These are phyloP conservation scores for Tyrophagus putrescentiae DNA, from an alignment of 1,140 invertebrate species.

Conservation along the genomic window DNA sequence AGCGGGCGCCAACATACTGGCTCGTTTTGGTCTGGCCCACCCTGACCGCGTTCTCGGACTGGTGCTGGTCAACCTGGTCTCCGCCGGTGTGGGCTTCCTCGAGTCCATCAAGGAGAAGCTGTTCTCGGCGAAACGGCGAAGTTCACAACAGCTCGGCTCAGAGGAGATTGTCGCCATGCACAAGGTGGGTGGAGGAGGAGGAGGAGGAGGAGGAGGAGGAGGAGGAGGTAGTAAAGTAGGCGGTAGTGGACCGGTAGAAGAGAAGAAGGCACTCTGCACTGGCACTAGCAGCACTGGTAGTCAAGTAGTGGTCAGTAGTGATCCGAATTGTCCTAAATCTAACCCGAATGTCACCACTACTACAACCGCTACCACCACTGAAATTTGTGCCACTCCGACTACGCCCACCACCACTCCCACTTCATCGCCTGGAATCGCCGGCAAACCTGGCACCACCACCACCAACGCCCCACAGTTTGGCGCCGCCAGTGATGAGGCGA, in stretches of 20 bases:
- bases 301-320: no score
- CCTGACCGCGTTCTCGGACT: constrained; percentile 57
- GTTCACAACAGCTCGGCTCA: constrained; percentile 8
- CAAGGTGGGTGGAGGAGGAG: constrained; percentile 10
- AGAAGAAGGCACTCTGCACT: no score
- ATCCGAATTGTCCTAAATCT: no score
- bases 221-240: no score
- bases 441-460: neutral
- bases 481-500: neutral
- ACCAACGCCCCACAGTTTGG: neutral
- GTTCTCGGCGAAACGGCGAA: constrained; percentile 11
- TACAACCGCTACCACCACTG: no score
- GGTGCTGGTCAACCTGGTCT: constrained; percentile 71
- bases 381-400: no score
- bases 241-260: no score
- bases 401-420: no score
- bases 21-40: constrained; percentile 43
- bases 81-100: constrained; percentile 65
- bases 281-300: no score
- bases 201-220: no score
- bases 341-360: no score
- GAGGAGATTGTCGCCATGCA: constrained; percentile 18
- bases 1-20: constrained; percentile 30
- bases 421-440: no score
- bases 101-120: constrained; percentile 73